phyloP scores from a whole-genome alignment of 2,797 vertebrate species.

The Megalops cyprinoides region DNA sequence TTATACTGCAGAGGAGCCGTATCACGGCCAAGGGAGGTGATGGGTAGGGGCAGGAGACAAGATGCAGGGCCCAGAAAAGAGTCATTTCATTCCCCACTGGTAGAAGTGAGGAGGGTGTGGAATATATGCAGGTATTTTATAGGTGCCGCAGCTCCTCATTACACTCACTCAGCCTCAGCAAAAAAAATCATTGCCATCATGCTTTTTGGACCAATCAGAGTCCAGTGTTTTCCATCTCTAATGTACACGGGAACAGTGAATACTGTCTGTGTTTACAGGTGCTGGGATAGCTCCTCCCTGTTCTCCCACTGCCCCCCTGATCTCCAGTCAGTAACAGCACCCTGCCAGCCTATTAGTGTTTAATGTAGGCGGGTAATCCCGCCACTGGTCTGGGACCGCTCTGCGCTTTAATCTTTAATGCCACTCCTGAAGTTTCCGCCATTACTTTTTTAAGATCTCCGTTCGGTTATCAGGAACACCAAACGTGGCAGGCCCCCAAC shows the following conservation, averaged over 20 bases:
- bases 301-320: background rate
- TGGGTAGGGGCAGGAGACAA: no score
- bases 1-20: no score
- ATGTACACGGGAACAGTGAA: background rate
- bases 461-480: background rate
- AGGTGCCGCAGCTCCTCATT: no score
- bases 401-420: constrained; percentile 37
- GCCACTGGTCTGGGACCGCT: constrained; percentile 28
- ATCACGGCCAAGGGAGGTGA: no score
- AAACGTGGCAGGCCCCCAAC: no score
- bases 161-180: no score
- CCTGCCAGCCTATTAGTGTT: background rate
- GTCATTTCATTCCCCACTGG: no score
- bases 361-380: constrained; percentile 11
- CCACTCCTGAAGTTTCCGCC: constrained; percentile 12
- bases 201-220: background rate
- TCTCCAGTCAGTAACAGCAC: background rate
- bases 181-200: background rate
- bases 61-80: no score
- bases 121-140: no score
- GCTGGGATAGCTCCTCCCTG: background rate
- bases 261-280: background rate
- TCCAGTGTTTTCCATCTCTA: background rate
- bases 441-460: background rate
- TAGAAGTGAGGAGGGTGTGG: no score